Percentiles rank a stretch among this genome's conserved stretches.
Conservation (phyloP, 2,888 invertebrate genomes). For the Lithophane leautieri region DNA sequence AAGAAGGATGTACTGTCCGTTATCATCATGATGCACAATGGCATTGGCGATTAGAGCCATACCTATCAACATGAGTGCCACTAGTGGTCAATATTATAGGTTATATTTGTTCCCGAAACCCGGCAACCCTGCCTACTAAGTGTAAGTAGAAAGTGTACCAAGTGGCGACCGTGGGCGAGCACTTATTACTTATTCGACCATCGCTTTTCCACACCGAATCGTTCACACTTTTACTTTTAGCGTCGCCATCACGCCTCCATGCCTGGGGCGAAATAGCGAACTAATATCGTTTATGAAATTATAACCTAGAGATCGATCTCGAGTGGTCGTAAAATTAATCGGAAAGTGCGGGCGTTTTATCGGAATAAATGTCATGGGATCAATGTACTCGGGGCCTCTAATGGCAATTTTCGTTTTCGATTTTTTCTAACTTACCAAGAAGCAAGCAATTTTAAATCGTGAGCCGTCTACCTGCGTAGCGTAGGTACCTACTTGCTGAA, state of each 20-base stretch:
- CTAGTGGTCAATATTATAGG: background rate
- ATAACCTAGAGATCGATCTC: conserved; percentile 33
- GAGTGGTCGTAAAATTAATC: conserved; percentile 32
- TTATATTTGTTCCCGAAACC: background rate
- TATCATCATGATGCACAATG: no score
- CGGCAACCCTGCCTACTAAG: conserved; percentile 43
- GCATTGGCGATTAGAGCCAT: background rate
- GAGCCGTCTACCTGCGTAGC: background rate
- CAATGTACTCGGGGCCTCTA: background rate
- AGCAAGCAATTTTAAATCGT: background rate
- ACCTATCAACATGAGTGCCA: background rate
- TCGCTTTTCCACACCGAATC: conserved; percentile 64
- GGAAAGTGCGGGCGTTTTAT: conserved; percentile 10
- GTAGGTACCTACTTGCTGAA: background rate
- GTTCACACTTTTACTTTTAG: conserved; percentile 85
- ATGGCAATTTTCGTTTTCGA: background rate
- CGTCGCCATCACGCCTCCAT: conserved; percentile 59
- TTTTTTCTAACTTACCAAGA: background rate
- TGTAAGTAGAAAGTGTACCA: conserved; percentile 66
- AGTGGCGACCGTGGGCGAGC: conserved; percentile 66
- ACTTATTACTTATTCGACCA: conserved; percentile 68
- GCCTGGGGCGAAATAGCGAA: conserved; percentile 52
- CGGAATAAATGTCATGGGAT: conserved; percentile 13
- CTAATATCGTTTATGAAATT: conserved; percentile 48
- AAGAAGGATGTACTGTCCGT: no score